Percentiles rank a stretch among this genome's conserved stretches.
Conservation (phyloP, 1,140 invertebrate species). For the Apis dorsata region DNA sequence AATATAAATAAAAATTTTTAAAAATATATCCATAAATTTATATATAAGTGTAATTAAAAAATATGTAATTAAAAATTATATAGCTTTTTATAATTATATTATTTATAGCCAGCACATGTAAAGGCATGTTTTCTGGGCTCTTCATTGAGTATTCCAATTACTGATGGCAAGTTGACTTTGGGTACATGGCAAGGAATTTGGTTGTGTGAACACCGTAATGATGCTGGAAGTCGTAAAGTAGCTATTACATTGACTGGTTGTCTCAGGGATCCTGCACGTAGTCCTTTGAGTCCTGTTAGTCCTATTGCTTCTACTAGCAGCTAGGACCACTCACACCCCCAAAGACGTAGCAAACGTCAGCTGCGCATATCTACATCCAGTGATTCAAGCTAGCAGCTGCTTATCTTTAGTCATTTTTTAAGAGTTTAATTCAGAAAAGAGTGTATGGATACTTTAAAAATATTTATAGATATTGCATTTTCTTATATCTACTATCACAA, state of each 20-base stretch:
- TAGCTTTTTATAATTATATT: slow-evolving; percentile 66
- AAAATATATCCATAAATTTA: not conserved
- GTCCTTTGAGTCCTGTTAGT: slow-evolving; percentile 89
- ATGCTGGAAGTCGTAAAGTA: slow-evolving; percentile 94
- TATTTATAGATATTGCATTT: slow-evolving; percentile 10
- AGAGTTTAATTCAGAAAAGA: slow-evolving; percentile 71
- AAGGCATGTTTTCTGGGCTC: slow-evolving; percentile 98
- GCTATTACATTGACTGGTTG: slow-evolving; percentile 95
- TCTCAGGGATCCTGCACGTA: slow-evolving; percentile 89
- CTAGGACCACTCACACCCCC: slow-evolving; percentile 84
- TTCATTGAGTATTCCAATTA: slow-evolving; percentile 96
- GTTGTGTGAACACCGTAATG: slow-evolving; percentile 98
- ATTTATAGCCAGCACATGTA: slow-evolving; percentile 94
- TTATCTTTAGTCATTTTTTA: slow-evolving; percentile 72
- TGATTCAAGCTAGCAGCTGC: slow-evolving; percentile 78
- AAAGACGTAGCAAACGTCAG: slow-evolving; percentile 77
- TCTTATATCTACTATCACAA: not conserved
- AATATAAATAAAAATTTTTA: not conserved
- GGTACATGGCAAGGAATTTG: slow-evolving; percentile 99
- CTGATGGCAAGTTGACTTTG: slow-evolving; percentile 95
- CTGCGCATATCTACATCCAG: slow-evolving; percentile 78
- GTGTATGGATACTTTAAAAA: slow-evolving; percentile 66
- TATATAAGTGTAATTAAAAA: not conserved
- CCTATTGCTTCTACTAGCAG: slow-evolving; percentile 94
- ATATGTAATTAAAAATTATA: slow-evolving; percentile 1